Percentiles rank a stretch among this genome's conserved stretches.
phyloP scores from a whole-genome alignment of 1,140 invertebrate genomes.

The Anadara kagoshimensis region DNA sequence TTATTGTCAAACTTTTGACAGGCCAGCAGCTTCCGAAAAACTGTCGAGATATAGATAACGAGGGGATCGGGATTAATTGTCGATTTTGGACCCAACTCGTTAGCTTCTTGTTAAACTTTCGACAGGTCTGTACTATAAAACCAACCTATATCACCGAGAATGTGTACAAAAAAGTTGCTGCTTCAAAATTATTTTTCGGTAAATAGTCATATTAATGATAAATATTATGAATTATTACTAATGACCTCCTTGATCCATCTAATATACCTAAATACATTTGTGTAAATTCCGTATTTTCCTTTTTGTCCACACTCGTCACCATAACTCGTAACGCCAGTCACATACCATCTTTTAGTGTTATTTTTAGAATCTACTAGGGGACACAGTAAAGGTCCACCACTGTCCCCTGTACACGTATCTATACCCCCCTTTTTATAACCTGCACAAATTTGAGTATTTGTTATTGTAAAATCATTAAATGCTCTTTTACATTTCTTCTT shows the following conservation, averaged over 20 bases:
- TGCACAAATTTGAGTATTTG: constrained; percentile 83
- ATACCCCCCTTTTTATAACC: constrained; percentile 76
- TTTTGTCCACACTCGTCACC: constrained; percentile 93
- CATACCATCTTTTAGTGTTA: constrained; percentile 78
- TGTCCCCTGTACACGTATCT: constrained; percentile 80
- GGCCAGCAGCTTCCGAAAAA: no score
- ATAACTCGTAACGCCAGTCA: constrained; percentile 95
- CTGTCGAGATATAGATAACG: no score
- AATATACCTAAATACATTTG: constrained; percentile 88
- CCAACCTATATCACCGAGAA: no score
- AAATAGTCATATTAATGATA: no score
- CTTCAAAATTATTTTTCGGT: no score
- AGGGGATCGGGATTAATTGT: no score
- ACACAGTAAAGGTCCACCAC: constrained; percentile 82
- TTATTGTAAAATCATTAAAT: constrained; percentile 78
- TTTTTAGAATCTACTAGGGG: constrained; percentile 73
- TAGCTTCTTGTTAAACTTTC: no score
- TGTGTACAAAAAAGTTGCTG: no score
- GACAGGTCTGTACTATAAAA: no score
- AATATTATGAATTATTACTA: neutral
- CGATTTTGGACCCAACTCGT: no score
- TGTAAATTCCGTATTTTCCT: constrained; percentile 94
- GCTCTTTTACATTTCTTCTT: constrained; percentile 79
- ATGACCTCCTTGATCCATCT: constrained; percentile 84
- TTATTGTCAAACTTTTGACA: no score